phyloP scores from a whole-genome alignment of 2,113 vertebrate genomes.

The Pterocles burchelli region DNA sequence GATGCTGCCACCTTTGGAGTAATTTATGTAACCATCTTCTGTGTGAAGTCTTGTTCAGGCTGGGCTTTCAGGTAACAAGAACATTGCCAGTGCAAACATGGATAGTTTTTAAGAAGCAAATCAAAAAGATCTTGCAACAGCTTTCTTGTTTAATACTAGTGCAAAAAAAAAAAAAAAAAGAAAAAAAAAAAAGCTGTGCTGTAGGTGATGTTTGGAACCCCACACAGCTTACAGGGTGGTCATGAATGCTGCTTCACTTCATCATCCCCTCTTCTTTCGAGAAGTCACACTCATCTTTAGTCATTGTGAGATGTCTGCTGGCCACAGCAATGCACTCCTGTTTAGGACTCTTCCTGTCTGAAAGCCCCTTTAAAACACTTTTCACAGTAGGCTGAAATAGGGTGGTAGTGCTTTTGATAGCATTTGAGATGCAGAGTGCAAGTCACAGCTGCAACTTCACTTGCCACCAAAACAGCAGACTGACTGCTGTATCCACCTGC shows the following conservation, averaged over 20 bases:
- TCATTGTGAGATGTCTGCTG: not conserved
- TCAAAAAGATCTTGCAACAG: not conserved
- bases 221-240: not conserved
- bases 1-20: slow-evolving; percentile 38
- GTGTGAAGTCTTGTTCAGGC: not conserved
- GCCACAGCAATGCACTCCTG: not conserved
- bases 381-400: not conserved
- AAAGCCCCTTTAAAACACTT: not conserved
- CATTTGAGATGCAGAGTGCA: not conserved
- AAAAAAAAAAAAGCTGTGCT: not conserved
- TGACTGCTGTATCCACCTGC: not conserved
- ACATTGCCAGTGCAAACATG: not conserved
- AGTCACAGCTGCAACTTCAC: not conserved
- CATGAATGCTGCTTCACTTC: not conserved
- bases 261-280: not conserved
- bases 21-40: not conserved
- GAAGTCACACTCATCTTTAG: not conserved
- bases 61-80: not conserved
- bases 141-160: not conserved
- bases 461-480: not conserved
- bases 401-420: not conserved
- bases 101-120: not conserved
- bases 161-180: not conserved
- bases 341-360: not conserved
- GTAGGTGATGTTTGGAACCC: not conserved